These are phyloP conservation scores for Amorpha juglandis DNA, from an alignment of 2,888 invertebrate genomes.

Conservation along the genomic window DNA sequence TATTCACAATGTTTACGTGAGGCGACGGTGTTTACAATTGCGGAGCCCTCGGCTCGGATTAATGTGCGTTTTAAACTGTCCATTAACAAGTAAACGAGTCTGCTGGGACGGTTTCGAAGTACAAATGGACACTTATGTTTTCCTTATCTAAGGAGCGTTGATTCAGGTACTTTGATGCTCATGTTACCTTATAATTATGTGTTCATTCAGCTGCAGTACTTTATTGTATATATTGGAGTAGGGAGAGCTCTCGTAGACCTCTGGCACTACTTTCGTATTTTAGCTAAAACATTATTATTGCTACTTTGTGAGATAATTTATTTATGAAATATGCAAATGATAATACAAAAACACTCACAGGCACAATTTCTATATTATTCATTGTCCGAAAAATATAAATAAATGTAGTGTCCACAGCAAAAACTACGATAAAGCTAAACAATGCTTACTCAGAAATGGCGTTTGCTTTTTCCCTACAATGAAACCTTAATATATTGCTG, in stretches of 20 bases:
- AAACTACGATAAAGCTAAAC: neutral
- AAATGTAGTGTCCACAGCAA: too few species aligned
- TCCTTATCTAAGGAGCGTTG: neutral
- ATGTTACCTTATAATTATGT: neutral
- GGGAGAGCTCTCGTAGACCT: too few species aligned
- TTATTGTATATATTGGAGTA: neutral
- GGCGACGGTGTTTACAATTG: constrained; percentile 26
- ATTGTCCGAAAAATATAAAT: too few species aligned
- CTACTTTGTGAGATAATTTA: too few species aligned
- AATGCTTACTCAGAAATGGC: neutral
- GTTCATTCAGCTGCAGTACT: neutral
- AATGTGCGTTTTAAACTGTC: constrained; percentile 23
- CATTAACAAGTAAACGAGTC: constrained; percentile 21
- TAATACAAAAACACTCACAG: too few species aligned
- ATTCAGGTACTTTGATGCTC: neutral
- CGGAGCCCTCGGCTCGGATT: constrained; percentile 30
- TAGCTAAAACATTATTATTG: too few species aligned
- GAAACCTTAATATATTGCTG: constrained; percentile 7
- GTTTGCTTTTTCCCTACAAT: neutral
- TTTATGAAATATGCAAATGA: too few species aligned
- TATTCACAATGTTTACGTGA: constrained; percentile 41
- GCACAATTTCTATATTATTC: too few species aligned
- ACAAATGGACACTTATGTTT: constrained; percentile 8
- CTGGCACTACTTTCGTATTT: too few species aligned
- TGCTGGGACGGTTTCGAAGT: neutral